Base-by-base conservation (phyloP, 2,797 vertebrate genomes). In the Sebastes matsubarae region DNA sequence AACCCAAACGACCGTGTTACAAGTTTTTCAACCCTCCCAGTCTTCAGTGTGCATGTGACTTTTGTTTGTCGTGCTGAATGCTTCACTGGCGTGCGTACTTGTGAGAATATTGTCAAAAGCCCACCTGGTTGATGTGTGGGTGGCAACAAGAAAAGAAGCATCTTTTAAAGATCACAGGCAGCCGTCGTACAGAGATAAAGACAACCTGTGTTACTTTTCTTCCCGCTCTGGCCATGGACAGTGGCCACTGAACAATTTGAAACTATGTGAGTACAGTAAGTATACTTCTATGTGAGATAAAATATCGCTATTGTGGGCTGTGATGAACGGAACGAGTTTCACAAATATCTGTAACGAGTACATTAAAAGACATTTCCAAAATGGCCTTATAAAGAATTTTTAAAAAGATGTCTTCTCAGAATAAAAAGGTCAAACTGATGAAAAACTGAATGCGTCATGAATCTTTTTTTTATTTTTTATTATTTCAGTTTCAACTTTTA, bases 371-470 rank as follows among this genome's bases (percentile, higher is more conserved):
- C 84, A 89, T 88, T 92, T 95, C 94, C 94, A 94, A 94, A 93
- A 95, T 92, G 94, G 95, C 95, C 95, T 96, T 95, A 95, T 82
- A 90, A 93, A 90, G 91, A 93, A 79, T 95, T 96, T 95, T 95
- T 93, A 90, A 94, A 93, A 94, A 91, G 88, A 94, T 91, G 88
- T 94, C 90, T 93, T 93, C 91, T 93, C 87, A 89, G 83, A 95
- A 95, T 94, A 95, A 94, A 92, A 93, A 93, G 91, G 92, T 94
- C 89, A 90, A 91, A 93, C 77, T 88, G 86, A 93, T 79, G 6
- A 76, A 86, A 81, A 81, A 72, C 18, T 18, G 9, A 24, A 20
- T 9, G 76, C 14, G 54, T 87, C 32, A 7, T 78, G 20, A 70
- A 57, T 92, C 16, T 69, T 79, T 92, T 25, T 79, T 25, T 77